Evolutionary conservation across 1,140 invertebrate genomes (phyloP).

Genomic region (Papilio machaon): DNA sequence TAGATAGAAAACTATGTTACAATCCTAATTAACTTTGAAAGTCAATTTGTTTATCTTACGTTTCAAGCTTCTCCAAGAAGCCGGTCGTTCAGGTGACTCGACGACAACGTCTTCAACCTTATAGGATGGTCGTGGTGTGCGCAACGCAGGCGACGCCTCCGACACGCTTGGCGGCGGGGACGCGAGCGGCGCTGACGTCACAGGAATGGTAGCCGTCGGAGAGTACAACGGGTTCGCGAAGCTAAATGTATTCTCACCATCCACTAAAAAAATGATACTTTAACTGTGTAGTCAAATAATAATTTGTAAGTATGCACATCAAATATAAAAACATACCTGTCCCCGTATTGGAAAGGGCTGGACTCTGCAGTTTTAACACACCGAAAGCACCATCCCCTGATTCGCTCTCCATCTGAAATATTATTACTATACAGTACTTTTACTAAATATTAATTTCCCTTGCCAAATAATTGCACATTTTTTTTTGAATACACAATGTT

Average conservation of each 20-base stretch:
- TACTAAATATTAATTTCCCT: not conserved
- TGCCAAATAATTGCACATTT: not conserved
- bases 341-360: slow-evolving; percentile 57
- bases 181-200: slow-evolving; percentile 52
- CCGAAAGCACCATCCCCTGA: slow-evolving; percentile 65
- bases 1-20: not conserved
- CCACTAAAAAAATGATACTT: slow-evolving; percentile 56
- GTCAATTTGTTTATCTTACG: slow-evolving; percentile 71
- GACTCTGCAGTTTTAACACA: slow-evolving; percentile 73
- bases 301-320: not conserved
- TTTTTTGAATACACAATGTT: too few relatives aligned
- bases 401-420: slow-evolving; percentile 74
- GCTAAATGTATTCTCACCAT: slow-evolving; percentile 84
- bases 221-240: slow-evolving; percentile 93
- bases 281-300: not conserved
- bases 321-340: slow-evolving; percentile 48
- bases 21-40: not conserved
- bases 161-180: slow-evolving; percentile 65
- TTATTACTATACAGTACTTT: not conserved
- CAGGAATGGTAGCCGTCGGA: slow-evolving; percentile 81
- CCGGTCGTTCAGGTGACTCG: slow-evolving; percentile 82
- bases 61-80: slow-evolving; percentile 84
- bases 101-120: slow-evolving; percentile 92
- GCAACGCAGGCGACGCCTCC: slow-evolving; percentile 54
- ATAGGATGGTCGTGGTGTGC: slow-evolving; percentile 81